Evolutionary conservation across 2,888 invertebrate genomes (phyloP).

Genomic region (Muscina levida): DNA sequence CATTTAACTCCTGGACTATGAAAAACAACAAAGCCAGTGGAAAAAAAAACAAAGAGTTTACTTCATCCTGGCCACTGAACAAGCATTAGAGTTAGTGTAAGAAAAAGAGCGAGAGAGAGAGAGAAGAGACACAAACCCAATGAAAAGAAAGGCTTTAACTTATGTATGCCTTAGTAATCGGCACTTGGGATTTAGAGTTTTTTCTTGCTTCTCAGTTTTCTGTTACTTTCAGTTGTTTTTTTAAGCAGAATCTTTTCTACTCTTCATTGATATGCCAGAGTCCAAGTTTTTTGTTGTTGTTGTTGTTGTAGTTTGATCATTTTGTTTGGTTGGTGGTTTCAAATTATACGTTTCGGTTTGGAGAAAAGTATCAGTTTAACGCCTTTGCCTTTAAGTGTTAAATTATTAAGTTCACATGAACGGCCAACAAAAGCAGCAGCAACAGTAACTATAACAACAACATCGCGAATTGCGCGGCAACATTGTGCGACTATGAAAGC

Average conservation of each 20-base stretch:
- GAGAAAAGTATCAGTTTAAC: slow-evolving; percentile 68
- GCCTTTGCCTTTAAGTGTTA: slow-evolving; percentile 70
- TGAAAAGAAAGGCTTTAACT: slow-evolving; percentile 5
- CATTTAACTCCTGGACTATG: slow-evolving; percentile 25
- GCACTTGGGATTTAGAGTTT: background rate
- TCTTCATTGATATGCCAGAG: slow-evolving; percentile 39
- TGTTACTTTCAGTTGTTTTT: slow-evolving; percentile 13
- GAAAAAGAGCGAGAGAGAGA: background rate
- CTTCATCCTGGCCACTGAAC: too few species aligned
- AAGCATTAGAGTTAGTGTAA: too few species aligned
- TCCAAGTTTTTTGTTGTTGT: background rate
- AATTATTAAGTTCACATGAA: slow-evolving; percentile 62
- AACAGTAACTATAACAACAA: background rate
- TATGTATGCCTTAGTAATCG: slow-evolving; percentile 28
- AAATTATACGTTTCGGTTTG: slow-evolving; percentile 67
- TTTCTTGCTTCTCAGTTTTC: slow-evolving; percentile 13
- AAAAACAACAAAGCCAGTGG: slow-evolving; percentile 6
- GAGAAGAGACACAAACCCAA: background rate
- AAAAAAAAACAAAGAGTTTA: slow-evolving; percentile 29
- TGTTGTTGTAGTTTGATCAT: slow-evolving; percentile 8
- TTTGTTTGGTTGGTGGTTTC: slow-evolving; percentile 38
- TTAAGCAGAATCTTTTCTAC: slow-evolving; percentile 31
- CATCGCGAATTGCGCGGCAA: background rate
- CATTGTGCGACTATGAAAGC: background rate
- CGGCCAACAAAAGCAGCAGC: slow-evolving; percentile 14